Evolutionary conservation across 2,113 vertebrate genomes (phyloP).

Genomic region (Perca schrenkii): DNA sequence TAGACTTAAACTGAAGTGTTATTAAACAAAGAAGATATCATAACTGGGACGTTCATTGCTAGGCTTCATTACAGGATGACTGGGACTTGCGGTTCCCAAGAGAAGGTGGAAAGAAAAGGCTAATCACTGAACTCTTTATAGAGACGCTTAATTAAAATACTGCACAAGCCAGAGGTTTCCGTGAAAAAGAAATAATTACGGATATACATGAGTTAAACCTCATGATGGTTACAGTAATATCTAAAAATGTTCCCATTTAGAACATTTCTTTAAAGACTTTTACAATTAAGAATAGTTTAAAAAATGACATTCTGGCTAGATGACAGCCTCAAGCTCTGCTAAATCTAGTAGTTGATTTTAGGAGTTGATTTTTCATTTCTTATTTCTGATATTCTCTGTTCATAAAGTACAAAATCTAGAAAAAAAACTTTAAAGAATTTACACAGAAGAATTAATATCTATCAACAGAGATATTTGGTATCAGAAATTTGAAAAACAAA

Average conservation of each 20-base stretch:
- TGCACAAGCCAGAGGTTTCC: slow-evolving; percentile 22
- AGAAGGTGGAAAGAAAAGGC: slow-evolving; percentile 44
- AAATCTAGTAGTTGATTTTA: not conserved
- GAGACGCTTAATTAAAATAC: slow-evolving; percentile 64
- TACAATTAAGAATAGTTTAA: not conserved
- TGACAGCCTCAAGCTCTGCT: not conserved
- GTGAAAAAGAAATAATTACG: slow-evolving; percentile 5
- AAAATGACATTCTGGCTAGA: too few relatives aligned
- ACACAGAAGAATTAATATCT: not conserved
- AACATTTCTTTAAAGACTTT: not conserved
- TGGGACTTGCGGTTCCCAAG: slow-evolving; percentile 52
- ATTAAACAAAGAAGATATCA: slow-evolving; percentile 20
- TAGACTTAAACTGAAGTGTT: not conserved
- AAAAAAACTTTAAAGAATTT: not conserved
- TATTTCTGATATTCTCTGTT: not conserved
- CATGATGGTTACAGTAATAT: slow-evolving; percentile 1
- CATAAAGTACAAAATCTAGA: not conserved
- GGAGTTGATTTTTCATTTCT: not conserved
- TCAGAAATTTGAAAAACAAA: not conserved
- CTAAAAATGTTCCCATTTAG: not conserved
- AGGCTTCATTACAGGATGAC: slow-evolving; percentile 39
- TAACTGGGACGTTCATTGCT: slow-evolving; percentile 9
- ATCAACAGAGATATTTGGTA: not conserved
- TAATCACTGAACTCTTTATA: slow-evolving; percentile 66
- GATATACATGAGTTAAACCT: not conserved